Evolutionary conservation across 2,113 vertebrate genomes (phyloP), one percentile per base, ranked within the genome.

Genomic region (Piprites chloris): DNA sequence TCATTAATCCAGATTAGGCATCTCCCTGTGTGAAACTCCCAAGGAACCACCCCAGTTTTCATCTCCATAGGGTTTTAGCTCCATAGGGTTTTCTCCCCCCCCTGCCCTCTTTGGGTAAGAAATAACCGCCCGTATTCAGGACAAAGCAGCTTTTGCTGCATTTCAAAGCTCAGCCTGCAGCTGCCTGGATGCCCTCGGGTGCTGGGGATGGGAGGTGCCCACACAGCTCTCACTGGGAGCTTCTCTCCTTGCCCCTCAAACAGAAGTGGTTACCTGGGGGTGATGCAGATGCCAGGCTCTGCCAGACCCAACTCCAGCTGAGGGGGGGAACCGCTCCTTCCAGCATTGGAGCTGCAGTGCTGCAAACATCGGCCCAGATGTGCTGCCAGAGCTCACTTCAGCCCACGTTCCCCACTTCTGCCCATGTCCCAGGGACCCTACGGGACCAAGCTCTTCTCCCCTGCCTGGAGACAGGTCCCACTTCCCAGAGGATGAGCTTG

Each of bases 401-500:
- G 33, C 66, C 23, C 30, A 11, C 0, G 0, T 14, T 35, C 17
- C 33, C 49, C 47, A 9, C 33, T 27, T n/a, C 27, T 35, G 33
- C 52, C 53, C 69, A 30, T 15, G 35, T 37, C 50, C 27, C 59
- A 24, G 44, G 37, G 84, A n/a, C 26, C 13, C 8, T 10, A 12
- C 56, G 2, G 21, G 33, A 74, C 30, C 63, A 9, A 76, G 33
- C 1, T 0, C 11, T 68, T 61, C 37, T 49, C 9, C 41, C 16
- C 9, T 3, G 1, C 32, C 22, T 20, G 32, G n/a, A 74, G 66
- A 32, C 16, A 2, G 30, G 13, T 42, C 8, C 21, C 2, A 1
- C 10, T 32, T 49, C 69, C 55, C 59, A 63, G 26, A 49, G 39
- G 41, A 5, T 6, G 39, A 91, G 68, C 84, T 39, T 39, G 24